Conservation (phyloP, 2,888 invertebrate species). For the Drosophila merina region DNA sequence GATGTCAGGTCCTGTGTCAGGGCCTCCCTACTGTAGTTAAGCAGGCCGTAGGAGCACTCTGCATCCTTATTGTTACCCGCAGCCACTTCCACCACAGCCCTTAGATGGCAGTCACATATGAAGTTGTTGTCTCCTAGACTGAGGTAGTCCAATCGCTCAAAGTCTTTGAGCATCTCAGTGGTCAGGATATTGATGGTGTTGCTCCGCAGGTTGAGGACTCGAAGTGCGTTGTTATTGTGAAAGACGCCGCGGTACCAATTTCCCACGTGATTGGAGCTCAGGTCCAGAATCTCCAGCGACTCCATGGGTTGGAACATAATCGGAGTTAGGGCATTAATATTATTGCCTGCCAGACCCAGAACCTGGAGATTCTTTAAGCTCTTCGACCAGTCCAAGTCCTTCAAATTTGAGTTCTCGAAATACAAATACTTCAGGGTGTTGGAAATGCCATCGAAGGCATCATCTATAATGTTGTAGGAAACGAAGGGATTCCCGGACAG, state of each 20-base stretch:
- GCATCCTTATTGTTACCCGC: constrained; percentile 73
- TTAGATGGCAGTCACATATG: constrained; percentile 86
- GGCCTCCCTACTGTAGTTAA: constrained; percentile 31
- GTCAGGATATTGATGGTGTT: constrained; percentile 86
- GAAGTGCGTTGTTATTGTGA: constrained; percentile 82
- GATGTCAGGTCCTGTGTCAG: background rate
- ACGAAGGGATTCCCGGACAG: constrained; percentile 85
- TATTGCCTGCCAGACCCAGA: constrained; percentile 85
- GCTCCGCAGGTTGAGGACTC: constrained; percentile 84
- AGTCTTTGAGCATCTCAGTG: constrained; percentile 86
- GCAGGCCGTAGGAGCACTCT: constrained; percentile 60
- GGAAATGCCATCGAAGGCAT: constrained; percentile 84
- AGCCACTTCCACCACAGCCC: constrained; percentile 85
- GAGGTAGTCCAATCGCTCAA: constrained; percentile 84
- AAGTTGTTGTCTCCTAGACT: constrained; percentile 86
- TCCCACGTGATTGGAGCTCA: constrained; percentile 85
- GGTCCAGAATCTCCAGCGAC: constrained; percentile 84
- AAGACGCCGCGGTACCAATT: constrained; percentile 85
- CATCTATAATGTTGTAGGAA: constrained; percentile 67
- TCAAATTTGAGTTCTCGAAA: constrained; percentile 84
- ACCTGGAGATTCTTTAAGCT: constrained; percentile 84
- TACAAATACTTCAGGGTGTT: constrained; percentile 84
- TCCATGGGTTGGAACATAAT: constrained; percentile 80
- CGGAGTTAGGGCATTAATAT: constrained; percentile 83
- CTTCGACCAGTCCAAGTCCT: constrained; percentile 82